phyloP scores from a whole-genome alignment of 2,113 vertebrate genomes.

The Gnathonemus longibarbis region DNA sequence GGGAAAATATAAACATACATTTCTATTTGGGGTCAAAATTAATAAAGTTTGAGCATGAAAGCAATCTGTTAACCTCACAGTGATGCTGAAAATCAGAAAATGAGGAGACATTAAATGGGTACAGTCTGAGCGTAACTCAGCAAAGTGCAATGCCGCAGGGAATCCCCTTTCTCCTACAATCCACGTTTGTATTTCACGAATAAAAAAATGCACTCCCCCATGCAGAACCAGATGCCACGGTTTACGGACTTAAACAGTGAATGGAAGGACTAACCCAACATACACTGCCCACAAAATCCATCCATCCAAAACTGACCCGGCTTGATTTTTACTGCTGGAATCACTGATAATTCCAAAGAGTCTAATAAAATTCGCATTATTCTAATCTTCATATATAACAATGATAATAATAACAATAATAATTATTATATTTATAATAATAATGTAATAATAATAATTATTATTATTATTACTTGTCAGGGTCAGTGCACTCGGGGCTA shows the following conservation, averaged over 20 bases:
- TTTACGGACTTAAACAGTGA: background rate
- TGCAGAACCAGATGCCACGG: background rate
- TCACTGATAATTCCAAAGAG: background rate
- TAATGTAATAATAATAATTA: no score
- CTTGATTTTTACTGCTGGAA: background rate
- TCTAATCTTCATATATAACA: background rate
- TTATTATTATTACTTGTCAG: no score
- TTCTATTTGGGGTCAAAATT: background rate
- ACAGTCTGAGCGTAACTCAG: background rate
- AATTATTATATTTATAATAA: background rate
- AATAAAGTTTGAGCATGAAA: background rate
- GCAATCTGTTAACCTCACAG: background rate
- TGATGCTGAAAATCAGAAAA: background rate
- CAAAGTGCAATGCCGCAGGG: background rate
- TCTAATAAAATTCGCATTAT: background rate
- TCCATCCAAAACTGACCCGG: background rate
- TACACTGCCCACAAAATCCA: background rate
- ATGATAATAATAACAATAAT: background rate
- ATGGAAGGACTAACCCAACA: background rate
- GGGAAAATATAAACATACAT: background rate
- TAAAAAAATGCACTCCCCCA: background rate
- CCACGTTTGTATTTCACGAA: background rate
- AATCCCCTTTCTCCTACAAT: background rate
- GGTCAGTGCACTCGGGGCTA: no score
- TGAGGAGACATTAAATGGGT: background rate